Evolutionary conservation across 64 coral and sea anemone species (phyloP).

Genomic region (Stichodactyla helianthus): DNA sequence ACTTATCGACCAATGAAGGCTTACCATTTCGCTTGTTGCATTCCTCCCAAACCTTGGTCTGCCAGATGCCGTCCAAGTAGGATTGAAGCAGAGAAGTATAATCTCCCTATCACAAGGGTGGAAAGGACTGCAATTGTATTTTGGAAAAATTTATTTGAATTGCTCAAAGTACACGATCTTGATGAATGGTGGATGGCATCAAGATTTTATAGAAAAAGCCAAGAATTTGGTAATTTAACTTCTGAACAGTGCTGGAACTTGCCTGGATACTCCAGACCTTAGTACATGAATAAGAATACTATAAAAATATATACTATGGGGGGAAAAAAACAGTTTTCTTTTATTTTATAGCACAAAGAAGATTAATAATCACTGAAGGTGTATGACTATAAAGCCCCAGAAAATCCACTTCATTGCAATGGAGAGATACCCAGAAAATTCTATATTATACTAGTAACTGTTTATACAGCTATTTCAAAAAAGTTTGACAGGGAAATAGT

Average conservation of each 20-base stretch:
- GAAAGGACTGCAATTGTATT: slow-evolving; percentile 59
- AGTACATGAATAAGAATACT: too few species aligned
- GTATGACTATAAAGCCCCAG: too few species aligned
- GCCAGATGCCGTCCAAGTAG: slow-evolving; percentile 57
- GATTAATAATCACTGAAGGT: too few species aligned
- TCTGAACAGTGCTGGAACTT: slow-evolving; percentile 40
- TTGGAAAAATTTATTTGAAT: slow-evolving; percentile 75
- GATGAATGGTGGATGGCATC: slow-evolving; percentile 73
- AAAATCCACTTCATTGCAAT: too few species aligned
- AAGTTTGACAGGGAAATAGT: too few species aligned
- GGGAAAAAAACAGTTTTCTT: too few species aligned
- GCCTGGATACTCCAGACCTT: not conserved
- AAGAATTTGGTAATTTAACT: slow-evolving; percentile 56
- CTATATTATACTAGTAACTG: too few species aligned
- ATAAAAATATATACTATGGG: too few species aligned
- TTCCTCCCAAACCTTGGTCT: slow-evolving; percentile 71
- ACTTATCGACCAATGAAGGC: slow-evolving; percentile 77
- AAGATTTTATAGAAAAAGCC: slow-evolving; percentile 40
- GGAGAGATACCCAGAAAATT: too few species aligned
- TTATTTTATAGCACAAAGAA: too few species aligned
- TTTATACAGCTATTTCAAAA: too few species aligned
- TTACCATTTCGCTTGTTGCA: slow-evolving; percentile 77
- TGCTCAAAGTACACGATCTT: slow-evolving; percentile 32
- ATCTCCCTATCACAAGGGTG: slow-evolving; percentile 46
- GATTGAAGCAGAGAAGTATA: slow-evolving; percentile 46